Conservation (phyloP, 2,797 vertebrate genomes). For the Acipenser transmontanus region DNA sequence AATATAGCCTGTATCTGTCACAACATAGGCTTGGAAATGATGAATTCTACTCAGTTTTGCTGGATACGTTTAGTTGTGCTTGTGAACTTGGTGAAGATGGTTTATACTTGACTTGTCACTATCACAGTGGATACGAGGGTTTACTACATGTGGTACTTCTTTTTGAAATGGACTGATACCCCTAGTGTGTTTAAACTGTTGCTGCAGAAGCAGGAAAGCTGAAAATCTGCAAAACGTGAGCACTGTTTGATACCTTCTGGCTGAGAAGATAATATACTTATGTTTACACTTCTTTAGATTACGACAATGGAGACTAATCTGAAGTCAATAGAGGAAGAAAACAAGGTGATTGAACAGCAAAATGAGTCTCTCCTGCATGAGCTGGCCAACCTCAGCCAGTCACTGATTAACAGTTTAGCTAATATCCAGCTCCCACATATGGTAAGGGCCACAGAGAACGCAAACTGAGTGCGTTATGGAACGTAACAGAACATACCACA, state of each 20-base stretch:
- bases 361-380: conserved; percentile 73
- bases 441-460: conserved; percentile 61
- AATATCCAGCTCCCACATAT: conserved; percentile 76
- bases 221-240: conserved; percentile 25
- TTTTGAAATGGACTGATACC: neutral
- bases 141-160: neutral
- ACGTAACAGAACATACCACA: conserved; percentile 26
- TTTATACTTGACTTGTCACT: too few species aligned
- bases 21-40: too few species aligned
- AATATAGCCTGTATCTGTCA: too few species aligned
- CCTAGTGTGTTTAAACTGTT: neutral
- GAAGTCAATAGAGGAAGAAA: conserved; percentile 72
- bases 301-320: conserved; percentile 74
- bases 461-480: conserved; percentile 59
- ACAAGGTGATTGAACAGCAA: conserved; percentile 70
- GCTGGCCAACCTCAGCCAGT: conserved; percentile 71
- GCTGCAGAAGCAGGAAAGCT: neutral
- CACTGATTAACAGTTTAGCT: conserved; percentile 72
- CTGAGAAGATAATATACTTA: neutral
- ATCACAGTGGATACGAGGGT: neutral
- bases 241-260: neutral
- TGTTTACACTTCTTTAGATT: conserved; percentile 49
- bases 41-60: too few species aligned
- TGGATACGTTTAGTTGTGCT: too few species aligned
- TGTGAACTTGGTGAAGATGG: too few species aligned